Evolutionary conservation across 1,140 invertebrate genomes (phyloP), one percentile per base, ranked within the genome.

Genomic region (Drosophila sp.): DNA sequence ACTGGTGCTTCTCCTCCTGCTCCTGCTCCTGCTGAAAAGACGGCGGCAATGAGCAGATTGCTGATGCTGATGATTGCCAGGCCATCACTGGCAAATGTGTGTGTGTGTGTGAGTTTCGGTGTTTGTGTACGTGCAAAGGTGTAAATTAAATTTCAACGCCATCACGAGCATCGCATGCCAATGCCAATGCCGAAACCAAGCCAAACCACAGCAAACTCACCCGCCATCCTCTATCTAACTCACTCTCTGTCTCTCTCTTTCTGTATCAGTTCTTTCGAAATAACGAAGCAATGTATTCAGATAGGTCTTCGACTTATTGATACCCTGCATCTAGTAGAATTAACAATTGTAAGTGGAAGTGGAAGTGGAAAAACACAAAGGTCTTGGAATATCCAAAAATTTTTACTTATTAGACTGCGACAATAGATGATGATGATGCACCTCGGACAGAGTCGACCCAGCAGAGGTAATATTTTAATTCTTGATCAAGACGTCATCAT

Each of bases 141-240:
- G 83, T 87, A 87, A 87, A 87, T 87, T 87, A 87, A 87, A 87
- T 87, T 87, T 87, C 70, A 71, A 73, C 68, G 69, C 66, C 83
- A 76, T 69, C 84, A 76, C 79, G 62, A 54, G 57, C 40, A 66
- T 44, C 65, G 83, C 76, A 87, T 87, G 72, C 70, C 79, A 87
- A 84, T 76, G 64, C 32, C 27, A 29, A 38, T 29, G 54, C 41
- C n/a, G 58, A 60, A 47, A 32, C 5, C 57, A 58, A 30, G 38
- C 40, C n/a, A 32, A 35, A 23, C 44, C 44, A 27, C 44, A 50
- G 7, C 23, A 50, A 50, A 50, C 25, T 35, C 50, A 55, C 29
- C 35, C 30, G 23, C 17, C 64, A 32, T 38, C 7, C 40, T 35
- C 33, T 35, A 6, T 8, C 7, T 44, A 3, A 0, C 41, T 17